Evolutionary conservation across 2,888 invertebrate species (phyloP), one percentile per base, ranked within the genome.

Genomic region (Drosophila meridionalis): DNA sequence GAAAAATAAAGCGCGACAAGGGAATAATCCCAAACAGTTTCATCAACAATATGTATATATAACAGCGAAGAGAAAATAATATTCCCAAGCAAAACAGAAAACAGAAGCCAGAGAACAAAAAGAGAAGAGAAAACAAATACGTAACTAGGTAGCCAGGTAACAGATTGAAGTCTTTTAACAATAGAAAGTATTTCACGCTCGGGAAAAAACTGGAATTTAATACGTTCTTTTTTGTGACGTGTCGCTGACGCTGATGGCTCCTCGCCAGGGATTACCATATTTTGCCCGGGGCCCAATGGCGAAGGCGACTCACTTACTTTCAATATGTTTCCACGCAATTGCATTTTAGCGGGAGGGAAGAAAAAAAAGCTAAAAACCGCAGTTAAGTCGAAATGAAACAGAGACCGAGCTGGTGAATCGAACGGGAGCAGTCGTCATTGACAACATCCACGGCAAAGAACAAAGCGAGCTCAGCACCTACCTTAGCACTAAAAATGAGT

Each of bases 271-370:
- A 90, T 84, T 84, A 84, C 74, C 84, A 84, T 84, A 90, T 80
- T 87, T 78, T 60, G 63, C 64, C 50, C 63, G 60, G 43, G 58
- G 63, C 64, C 62, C 63, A 12, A 62, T 30, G 34, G 34, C 32
- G 8, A 26, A 52, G 56, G 20, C 52, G 47, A 63, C 47, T 68
- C 68, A 67, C 78, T 86, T 73, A 68, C 72, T 78, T 78, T 77
- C 77, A 87, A 82, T 83, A 80, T 79, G 78, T 78, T 89, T 90
- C 89, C 91, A 90, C 74, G 70, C 87, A 91, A 91, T 89, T 89
- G 90, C 89, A 82, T 65, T 68, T 47, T 70, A 61, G 70, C 52
- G 67, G 14, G 34, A 11, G 1, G 9, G 6, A 45, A 68, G 65
- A 59, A 38, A 48, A 72, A 58, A 71, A 70, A 62, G 73, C 69